Conservation (phyloP, 2,888 invertebrate genomes). For the Drosophila subsilvestris region DNA sequence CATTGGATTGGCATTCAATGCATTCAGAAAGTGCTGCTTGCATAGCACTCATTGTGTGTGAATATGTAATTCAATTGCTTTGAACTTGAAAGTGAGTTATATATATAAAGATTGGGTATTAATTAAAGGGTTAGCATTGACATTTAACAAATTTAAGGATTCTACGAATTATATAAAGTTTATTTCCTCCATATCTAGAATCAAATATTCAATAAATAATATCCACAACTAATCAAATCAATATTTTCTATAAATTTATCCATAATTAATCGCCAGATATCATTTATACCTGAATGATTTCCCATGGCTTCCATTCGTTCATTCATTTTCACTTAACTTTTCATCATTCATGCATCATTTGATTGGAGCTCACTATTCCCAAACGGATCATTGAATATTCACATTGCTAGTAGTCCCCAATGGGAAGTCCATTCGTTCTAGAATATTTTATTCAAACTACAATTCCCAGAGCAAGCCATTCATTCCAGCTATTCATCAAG, state of each 20-base stretch:
- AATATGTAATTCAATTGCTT: background rate
- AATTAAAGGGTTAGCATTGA: background rate
- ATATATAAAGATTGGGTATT: background rate
- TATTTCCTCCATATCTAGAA: background rate
- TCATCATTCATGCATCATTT: constrained; percentile 1
- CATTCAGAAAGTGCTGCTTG: background rate
- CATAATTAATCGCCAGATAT: too few species aligned
- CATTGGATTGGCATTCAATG: too few species aligned
- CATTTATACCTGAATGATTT: background rate
- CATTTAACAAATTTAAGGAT: background rate
- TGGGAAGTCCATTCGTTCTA: background rate
- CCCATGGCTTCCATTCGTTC: background rate
- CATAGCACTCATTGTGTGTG: background rate
- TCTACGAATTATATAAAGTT: too few species aligned
- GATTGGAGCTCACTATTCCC: background rate
- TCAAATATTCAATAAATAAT: background rate
- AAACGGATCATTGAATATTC: background rate
- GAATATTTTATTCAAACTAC: background rate
- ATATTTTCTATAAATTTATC: rapidly evolving
- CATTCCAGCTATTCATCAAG: constrained; percentile 13
- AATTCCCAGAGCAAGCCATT: background rate
- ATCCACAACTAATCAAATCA: too few species aligned
- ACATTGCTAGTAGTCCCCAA: background rate
- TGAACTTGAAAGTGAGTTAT: background rate
- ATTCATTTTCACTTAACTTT: background rate